Evolutionary conservation across 2,113 vertebrate genomes (phyloP), one percentile per base, ranked within the genome.

Genomic region (Dicentrarchus labrax): DNA sequence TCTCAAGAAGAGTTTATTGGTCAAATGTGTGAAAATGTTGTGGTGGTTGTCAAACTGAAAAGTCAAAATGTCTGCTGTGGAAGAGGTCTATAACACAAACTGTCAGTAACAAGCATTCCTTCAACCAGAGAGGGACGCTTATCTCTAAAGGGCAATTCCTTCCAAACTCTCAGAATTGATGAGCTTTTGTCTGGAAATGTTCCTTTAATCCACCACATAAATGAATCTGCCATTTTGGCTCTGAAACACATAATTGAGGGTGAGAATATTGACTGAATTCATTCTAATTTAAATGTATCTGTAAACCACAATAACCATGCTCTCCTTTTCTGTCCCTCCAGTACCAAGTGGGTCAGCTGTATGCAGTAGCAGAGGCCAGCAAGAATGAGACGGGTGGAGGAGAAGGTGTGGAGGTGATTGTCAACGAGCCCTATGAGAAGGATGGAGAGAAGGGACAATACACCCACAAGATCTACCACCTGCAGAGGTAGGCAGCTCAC

Each of bases 331-430:
- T 76, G 8, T 77, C 17, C 17, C 53, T 85, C 17, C 85, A 99
- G 98, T 99, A 99, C 90, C 97, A 99, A 86, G 97, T 99, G 88
- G 98, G 97, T 15, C 98, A 99, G 93, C 96, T 99, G 82, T 99
- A 97, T 88, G 95, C 98, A 0, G 98, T 99, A 87, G 98, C 98
- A 45, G 97, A 99, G 90, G 97, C 98, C 93, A 99, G 98, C 92
- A 99, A 99, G 91, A 97, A 96, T 84, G 97, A 99, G 92, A 99
- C 98, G 0, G 98, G 98, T n/a, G 98, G 98, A 76, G 98, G 98
- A n/a, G 98, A 99, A 87, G 98, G 98, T 5, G 97, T 99, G 84
- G 97, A 99, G 91, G 98, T 99, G 73, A 86, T 99, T 81, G 92
- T 94, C 84, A 99, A 99, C 0, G 96, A 97, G 57, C 98, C 98